These are phyloP conservation scores for Bimastos eiseni DNA, from an alignment of 2,888 invertebrate genomes.

Conservation along the genomic window DNA sequence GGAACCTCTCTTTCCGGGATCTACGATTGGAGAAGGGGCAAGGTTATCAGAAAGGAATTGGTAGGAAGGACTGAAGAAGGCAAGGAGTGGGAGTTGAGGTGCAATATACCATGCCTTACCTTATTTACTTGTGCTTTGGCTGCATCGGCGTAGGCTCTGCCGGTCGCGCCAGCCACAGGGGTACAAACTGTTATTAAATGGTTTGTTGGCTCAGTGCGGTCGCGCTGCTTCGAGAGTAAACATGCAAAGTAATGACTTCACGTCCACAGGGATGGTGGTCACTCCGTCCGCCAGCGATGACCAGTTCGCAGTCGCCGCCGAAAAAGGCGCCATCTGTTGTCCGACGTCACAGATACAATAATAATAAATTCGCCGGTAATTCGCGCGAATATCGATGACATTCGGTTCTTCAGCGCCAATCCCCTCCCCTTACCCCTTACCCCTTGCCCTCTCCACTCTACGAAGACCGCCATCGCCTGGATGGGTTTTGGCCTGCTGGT, in stretches of 20 bases:
- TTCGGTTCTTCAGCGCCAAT: not conserved
- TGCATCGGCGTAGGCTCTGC: not conserved
- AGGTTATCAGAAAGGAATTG: not conserved
- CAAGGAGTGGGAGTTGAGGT: not conserved
- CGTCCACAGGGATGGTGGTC: not conserved
- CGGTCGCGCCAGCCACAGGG: not conserved
- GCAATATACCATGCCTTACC: not conserved
- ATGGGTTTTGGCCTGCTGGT: not conserved
- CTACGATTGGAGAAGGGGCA: not conserved
- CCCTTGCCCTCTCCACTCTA: not conserved
- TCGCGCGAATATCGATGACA: not conserved
- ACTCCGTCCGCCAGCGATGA: not conserved
- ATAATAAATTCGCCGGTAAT: not conserved
- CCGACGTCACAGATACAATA: not conserved
- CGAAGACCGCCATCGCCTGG: not conserved
- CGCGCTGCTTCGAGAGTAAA: not conserved
- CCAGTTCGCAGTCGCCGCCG: not conserved
- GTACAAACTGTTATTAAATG: constrained; percentile 13
- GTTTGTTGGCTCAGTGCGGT: not conserved
- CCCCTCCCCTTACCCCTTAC: too few species aligned
- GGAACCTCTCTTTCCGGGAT: not conserved
- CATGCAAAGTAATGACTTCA: constrained; percentile 14
- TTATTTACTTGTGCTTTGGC: not conserved
- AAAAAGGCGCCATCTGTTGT: not conserved
- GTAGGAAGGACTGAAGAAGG: not conserved